Evolutionary conservation across 1,140 invertebrate genomes (phyloP).

Genomic region (Drosophila santomea): DNA sequence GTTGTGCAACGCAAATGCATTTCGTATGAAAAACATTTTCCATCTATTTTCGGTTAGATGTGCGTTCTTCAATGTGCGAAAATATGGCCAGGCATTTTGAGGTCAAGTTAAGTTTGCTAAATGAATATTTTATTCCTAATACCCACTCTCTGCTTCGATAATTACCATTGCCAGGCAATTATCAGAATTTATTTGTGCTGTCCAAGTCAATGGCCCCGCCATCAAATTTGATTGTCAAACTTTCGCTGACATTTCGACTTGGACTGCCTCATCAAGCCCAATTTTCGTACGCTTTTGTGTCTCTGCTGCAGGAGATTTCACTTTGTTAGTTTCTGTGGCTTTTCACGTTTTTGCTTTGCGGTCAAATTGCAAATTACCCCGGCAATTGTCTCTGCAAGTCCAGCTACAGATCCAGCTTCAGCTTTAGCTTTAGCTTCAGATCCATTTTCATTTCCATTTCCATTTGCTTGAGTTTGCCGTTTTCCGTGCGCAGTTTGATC

Average conservation of each 20-base stretch:
- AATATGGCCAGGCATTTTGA: constrained; percentile 28
- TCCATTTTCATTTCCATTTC: constrained; percentile 28
- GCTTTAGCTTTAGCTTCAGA: constrained; percentile 18
- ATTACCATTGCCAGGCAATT: constrained; percentile 20
- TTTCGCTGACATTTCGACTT: constrained; percentile 59
- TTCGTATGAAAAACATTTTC: constrained; percentile 35
- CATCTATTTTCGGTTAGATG: constrained; percentile 26
- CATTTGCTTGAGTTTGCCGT: constrained; percentile 25
- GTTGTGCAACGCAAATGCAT: constrained; percentile 46
- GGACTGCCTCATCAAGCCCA: constrained; percentile 43
- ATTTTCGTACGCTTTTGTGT: constrained; percentile 47
- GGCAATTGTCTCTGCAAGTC: constrained; percentile 53
- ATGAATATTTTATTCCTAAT: constrained; percentile 1
- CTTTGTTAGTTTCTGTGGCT: constrained; percentile 43
- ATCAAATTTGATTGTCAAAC: constrained; percentile 54
- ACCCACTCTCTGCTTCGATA: not conserved
- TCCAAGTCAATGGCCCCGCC: constrained; percentile 37
- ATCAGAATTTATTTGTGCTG: constrained; percentile 45
- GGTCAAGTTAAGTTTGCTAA: constrained; percentile 1
- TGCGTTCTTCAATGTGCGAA: constrained; percentile 13
- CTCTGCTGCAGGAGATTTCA: constrained; percentile 60
- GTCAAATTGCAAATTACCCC: constrained; percentile 75
- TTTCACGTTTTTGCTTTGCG: constrained; percentile 72
- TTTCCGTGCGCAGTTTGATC: constrained; percentile 59
- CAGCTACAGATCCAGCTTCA: constrained; percentile 2